Base-by-base conservation (phyloP, 2,888 invertebrate genomes). In the Lithodes maja region DNA sequence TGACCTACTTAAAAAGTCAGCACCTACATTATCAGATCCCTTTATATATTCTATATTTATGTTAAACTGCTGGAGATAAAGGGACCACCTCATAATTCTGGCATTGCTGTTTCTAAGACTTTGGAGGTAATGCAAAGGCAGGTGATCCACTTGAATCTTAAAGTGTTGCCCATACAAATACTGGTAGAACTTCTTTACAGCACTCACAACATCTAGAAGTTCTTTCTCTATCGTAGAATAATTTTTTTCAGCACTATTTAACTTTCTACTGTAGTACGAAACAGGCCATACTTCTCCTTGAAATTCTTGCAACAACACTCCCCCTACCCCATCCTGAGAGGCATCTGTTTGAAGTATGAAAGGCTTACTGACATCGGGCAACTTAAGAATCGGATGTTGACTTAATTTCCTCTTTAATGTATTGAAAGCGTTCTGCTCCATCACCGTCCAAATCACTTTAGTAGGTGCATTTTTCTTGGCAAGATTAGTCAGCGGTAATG, bases 341-440 rank as follows among this genome's bases (percentile, higher is more conserved):
- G 84, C 75, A 54, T 84, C 84, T 12, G 84, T 84, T 49, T 55
- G 5, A 17, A 84, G 75, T 3, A 55, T 17, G 49, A 84, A 84
- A 9, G 75, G 53, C 12, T 54, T 17, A 3, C 3, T 53, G 9
- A 75, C 33, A 12, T 84, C 49, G 5, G 75, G 84, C 54, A 75
- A 17, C 54, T 55, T 53, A 1, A 53, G 53, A 5, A 75, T 55
- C 2, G 84, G 84, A 9, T 9, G 12, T 9, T 53, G n/a, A 12
- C 17, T 33, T 7, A 84, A 12, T 15, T 33, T 7, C 7, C 9
- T 2, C 50, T 84, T 84, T 3, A 84, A 33, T 3, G 5, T 54
- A 3, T n/a, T 33, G 54, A 84, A 54, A 9, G 84, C n/a, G 1
- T 52, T 2, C 33, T 84, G 75, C 7, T 75, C 15, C 12, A 7